Base-by-base conservation (phyloP, 2,797 vertebrate species). In the Etheostoma perlongum region DNA sequence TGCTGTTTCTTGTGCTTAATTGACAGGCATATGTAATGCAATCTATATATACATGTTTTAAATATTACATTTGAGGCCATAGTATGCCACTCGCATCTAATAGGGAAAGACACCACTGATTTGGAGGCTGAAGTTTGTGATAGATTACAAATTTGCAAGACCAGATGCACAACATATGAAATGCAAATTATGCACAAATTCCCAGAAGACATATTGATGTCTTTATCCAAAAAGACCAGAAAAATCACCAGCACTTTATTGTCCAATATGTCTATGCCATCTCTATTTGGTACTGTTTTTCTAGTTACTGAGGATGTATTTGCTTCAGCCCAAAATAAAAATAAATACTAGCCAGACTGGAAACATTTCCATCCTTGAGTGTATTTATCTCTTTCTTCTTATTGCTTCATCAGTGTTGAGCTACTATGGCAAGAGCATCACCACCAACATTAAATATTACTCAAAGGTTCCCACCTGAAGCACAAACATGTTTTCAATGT, bases 81-180 rank as follows among this genome's bases (percentile, higher is more conserved):
- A 51, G 27, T 15, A 5, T 33, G 21, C 9, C 4, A 6, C 67
- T 12, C 1, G 0, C 15, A 48, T 53, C n/a, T 30, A 48, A 75
- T n/a, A n/a, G 4, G n/a, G 14, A 19, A 61, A 55, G 15, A 74
- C 10, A 54, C 4, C 13, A 23, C 9, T 49, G 48, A 51, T 67
- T 72, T 71, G 40, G 48, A 27, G 16, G 27, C 12, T 30, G 51
- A 44, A 57, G 12, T 21, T 7, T 30, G n/a, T 19, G 7, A 2
- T 27, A 16, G 30, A 53, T 52, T 27, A 18, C 30, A 40, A 13
- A 49, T 66, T 30, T 82, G 46, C 7, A 71, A 49, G 15, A 60
- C 11, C 12, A 30, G 25, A 64, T 55, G 9, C 33, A 46, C 12
- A 63, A 71, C 76, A 76, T 59, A 13, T 23, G 1, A 27, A 19